Evolutionary conservation across 2,888 invertebrate species (phyloP).

Genomic region (Lacanobia oleracea): DNA sequence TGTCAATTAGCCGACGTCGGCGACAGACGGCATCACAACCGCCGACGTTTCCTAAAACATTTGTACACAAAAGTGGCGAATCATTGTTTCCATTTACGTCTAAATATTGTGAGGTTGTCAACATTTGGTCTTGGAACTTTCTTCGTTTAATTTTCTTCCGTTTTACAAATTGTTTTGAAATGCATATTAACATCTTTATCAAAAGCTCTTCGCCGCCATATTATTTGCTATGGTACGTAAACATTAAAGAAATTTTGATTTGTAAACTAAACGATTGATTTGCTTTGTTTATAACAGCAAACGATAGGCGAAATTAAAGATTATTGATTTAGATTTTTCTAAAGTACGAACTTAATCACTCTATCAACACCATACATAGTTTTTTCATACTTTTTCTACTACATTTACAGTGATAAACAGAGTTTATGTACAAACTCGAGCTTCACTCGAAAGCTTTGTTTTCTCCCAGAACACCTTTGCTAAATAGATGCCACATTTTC

Average conservation of each 20-base stretch:
- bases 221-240: background rate
- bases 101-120: constrained; percentile 71
- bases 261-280: too few species aligned
- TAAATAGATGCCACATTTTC: background rate
- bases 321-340: too few species aligned
- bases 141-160: background rate
- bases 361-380: too few species aligned
- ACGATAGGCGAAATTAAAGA: too few species aligned
- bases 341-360: too few species aligned
- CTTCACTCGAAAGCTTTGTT: background rate
- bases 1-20: constrained; percentile 82
- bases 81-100: constrained; percentile 88
- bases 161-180: background rate
- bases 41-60: constrained; percentile 86
- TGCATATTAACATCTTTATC: background rate
- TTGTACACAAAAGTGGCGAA: constrained; percentile 86
- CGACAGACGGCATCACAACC: constrained; percentile 76
- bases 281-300: too few species aligned
- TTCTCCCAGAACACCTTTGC: background rate
- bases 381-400: too few species aligned
- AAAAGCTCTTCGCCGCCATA: background rate
- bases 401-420: background rate
- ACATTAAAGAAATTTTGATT: too few species aligned
- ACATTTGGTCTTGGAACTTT: constrained; percentile 71
- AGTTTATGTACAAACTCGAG: background rate